These are phyloP conservation scores for Crotalus helleri DNA, from an alignment of 2,113 vertebrate genomes.

Conservation along the genomic window DNA sequence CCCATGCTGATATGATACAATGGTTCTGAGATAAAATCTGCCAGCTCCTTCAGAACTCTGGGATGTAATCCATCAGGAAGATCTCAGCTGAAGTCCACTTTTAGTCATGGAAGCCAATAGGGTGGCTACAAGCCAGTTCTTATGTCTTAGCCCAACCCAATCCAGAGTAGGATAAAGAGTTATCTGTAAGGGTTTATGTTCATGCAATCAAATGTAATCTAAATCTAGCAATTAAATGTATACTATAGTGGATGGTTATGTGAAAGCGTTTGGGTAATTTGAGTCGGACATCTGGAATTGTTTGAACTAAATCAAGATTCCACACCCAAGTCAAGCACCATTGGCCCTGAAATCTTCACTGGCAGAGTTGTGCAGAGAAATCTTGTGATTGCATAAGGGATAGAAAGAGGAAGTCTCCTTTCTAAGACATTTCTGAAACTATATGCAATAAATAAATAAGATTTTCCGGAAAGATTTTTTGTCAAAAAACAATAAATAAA, in stretches of 20 bases:
- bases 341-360: not conserved
- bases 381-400: not conserved
- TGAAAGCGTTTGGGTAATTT: not conserved
- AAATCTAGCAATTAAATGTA: not conserved
- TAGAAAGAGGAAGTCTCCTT: not conserved
- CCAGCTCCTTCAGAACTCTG: too few relatives aligned
- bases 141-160: not conserved
- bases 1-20: too few relatives aligned
- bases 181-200: not conserved
- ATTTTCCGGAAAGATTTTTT: not conserved
- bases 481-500: not conserved
- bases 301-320: not conserved
- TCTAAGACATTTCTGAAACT: not conserved
- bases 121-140: not conserved
- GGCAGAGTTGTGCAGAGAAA: not conserved
- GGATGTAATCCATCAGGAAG: not conserved
- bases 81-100: not conserved
- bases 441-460: not conserved
- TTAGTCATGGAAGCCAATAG: not conserved
- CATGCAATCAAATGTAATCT: not conserved
- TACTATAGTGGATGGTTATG: not conserved
- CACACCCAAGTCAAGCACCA: not conserved
- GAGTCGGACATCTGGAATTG: not conserved
- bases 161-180: not conserved
- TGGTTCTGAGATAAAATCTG: too few relatives aligned